Evolutionary conservation across 2,113 vertebrate genomes (phyloP).

Genomic region (Neotoma lepida): DNA sequence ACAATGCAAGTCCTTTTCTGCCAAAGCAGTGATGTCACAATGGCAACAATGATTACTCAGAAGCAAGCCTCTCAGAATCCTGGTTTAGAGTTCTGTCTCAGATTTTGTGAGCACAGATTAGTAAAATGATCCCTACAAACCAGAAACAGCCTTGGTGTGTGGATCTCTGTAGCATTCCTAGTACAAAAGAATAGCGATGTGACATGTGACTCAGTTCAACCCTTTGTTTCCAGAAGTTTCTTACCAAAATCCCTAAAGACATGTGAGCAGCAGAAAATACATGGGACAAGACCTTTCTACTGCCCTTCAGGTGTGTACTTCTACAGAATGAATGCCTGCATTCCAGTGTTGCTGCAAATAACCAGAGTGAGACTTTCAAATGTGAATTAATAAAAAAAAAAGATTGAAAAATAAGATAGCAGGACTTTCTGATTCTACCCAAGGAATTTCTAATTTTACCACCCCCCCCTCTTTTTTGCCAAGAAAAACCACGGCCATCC

Average conservation of each 20-base stretch:
- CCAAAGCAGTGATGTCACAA: conserved; percentile 40
- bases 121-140: background rate
- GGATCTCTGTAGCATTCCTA: background rate
- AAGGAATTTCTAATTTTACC: background rate
- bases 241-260: background rate
- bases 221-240: background rate
- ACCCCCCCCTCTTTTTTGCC: too few relatives aligned
- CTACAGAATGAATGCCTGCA: background rate
- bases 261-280: background rate
- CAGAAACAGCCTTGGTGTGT: background rate
- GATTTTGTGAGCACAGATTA: background rate
- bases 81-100: background rate
- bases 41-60: background rate
- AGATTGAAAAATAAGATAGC: background rate
- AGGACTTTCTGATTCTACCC: background rate
- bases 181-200: background rate
- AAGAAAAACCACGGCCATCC: background rate
- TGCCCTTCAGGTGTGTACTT: background rate
- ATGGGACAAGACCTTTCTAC: background rate
- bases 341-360: background rate
- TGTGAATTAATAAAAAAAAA: background rate
- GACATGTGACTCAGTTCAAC: background rate
- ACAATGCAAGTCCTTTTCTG: background rate
- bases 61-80: background rate
- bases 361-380: background rate